These are phyloP conservation scores for Temnothorax nylanderi DNA, from an alignment of 1,140 invertebrate genomes.

Conservation along the genomic window DNA sequence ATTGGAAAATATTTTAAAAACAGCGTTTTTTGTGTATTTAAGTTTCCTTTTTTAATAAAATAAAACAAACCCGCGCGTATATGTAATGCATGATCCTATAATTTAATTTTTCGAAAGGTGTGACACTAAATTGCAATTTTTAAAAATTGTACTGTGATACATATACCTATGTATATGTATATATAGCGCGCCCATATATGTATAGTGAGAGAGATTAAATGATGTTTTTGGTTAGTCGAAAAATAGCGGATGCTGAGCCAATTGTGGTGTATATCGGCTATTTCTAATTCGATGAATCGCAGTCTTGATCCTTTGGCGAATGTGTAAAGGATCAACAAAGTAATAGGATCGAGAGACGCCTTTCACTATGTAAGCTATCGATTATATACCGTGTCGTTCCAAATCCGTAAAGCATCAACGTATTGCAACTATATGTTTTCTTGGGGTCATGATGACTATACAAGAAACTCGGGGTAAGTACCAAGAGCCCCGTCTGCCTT, in stretches of 20 bases:
- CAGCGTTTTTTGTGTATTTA: background rate
- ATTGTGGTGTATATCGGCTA: background rate
- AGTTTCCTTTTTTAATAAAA: background rate
- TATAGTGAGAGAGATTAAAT: background rate
- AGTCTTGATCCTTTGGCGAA: background rate
- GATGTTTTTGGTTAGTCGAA: background rate
- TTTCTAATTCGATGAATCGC: slow-evolving; percentile 24
- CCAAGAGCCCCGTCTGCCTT: background rate
- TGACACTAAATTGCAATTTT: background rate
- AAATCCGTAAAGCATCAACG: slow-evolving; percentile 40
- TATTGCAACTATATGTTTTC: slow-evolving; percentile 50
- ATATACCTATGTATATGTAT: background rate
- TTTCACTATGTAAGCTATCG: slow-evolving; percentile 28
- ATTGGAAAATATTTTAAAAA: background rate
- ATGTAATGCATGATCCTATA: background rate
- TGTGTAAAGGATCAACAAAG: slow-evolving; percentile 21
- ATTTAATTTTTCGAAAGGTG: background rate
- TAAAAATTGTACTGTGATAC: background rate
- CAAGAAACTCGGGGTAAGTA: slow-evolving; percentile 43
- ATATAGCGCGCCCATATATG: too few relatives aligned
- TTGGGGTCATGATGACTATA: slow-evolving; percentile 31
- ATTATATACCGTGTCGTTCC: slow-evolving; percentile 30
- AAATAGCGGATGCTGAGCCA: background rate
- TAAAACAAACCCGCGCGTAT: background rate
- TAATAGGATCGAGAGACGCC: slow-evolving; percentile 50